Evolutionary conservation across 2,888 invertebrate species (phyloP), one percentile per base, ranked within the genome.

Genomic region (Calameuta idolon): DNA sequence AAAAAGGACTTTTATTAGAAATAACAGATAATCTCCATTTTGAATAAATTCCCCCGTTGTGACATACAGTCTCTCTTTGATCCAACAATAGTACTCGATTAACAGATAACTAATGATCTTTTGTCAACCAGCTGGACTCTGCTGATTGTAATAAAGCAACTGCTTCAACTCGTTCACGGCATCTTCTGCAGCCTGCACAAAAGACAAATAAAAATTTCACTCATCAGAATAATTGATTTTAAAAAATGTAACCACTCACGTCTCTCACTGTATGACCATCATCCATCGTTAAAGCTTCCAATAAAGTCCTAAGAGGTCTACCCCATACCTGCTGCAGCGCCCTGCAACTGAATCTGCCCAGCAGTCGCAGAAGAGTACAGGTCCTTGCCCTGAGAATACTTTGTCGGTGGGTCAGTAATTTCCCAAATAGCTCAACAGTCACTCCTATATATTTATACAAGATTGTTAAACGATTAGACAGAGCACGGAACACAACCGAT

Each of bases 351-450:
- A 94, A 94, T 75, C 95, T 94, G 35, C 95, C 95, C 77, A 97
- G 90, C 35, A 96, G 92, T 83, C 95, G 93, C 31, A 96, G 92
- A n/a, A 97, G 92, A 83, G 95, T 94, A 87, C 97, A 96, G 12
- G 95, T 93, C 86, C 96, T 93, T 85, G 94, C 94, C 84, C 93
- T 92, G 15, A 93, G 84, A 4, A 85, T 69, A 31, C 87, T 86
- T 81, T 91, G 91, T 34, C 87, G 86, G 82, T 92, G 91, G 1
- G 85, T 87, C 68, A 92, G 84, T 73, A 92, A 81, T 81, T 90
- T 88, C 30, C 80, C 81, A 73, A 89, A 81, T n/a, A 84, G 80
- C 23, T 88, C 86, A 30, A 83, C 81, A 1, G 84, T 74, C 40
- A 77, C 80, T 31, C 78, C 84, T 81, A 79, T 76, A 34, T 33